phyloP scores from a whole-genome alignment of 2,797 vertebrate genomes.

The Chaetophractus vellerosus region DNA sequence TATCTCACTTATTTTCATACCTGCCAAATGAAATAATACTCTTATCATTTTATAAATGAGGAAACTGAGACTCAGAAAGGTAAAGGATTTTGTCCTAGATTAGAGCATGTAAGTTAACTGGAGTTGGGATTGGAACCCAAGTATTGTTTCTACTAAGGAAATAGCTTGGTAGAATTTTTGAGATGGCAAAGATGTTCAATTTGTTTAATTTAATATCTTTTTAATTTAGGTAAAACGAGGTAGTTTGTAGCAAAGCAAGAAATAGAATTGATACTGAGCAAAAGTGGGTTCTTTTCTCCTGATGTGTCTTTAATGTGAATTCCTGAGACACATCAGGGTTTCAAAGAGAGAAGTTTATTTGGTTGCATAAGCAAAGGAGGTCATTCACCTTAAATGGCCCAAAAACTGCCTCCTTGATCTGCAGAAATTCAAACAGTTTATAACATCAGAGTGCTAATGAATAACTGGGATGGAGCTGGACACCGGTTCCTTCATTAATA shows the following conservation, averaged over 20 bases:
- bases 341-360: too few relatives aligned
- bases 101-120: not conserved
- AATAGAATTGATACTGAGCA: not conserved
- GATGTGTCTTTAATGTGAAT: too few relatives aligned
- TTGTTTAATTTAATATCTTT: constrained; percentile 22
- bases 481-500: too few relatives aligned
- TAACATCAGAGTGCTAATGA: too few relatives aligned
- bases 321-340: too few relatives aligned
- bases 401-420: too few relatives aligned
- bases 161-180: constrained; percentile 24
- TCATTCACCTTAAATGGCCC: too few relatives aligned
- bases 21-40: constrained; percentile 1
- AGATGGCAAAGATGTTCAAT: not conserved
- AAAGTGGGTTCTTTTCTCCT: too few relatives aligned
- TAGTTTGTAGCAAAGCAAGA: constrained; percentile 55
- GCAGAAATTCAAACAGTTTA: too few relatives aligned
- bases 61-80: constrained; percentile 26
- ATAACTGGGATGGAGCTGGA: too few relatives aligned
- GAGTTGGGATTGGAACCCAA: not conserved
- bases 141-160: constrained; percentile 13
- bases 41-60: not conserved
- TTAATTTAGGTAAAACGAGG: constrained; percentile 1
- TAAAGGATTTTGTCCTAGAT: not conserved
- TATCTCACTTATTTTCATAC: constrained; percentile 55
- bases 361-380: too few relatives aligned